Conservation (phyloP, 2,113 vertebrate genomes). For the Chloroceryle aenea region DNA sequence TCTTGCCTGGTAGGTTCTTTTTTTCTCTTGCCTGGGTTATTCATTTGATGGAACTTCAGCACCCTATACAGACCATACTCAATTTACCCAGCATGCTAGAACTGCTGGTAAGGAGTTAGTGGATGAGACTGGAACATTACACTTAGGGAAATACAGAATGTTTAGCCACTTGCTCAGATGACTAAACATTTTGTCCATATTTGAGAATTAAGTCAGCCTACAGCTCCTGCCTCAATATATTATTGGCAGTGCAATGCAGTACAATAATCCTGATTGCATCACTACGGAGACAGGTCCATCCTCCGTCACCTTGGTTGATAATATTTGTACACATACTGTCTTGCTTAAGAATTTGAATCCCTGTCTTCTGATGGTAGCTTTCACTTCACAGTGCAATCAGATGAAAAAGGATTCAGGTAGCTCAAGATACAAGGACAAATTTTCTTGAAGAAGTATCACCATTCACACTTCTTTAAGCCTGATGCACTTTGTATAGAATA, state of each 20-base stretch:
- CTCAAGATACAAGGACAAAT: not conserved
- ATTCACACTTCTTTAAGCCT: not conserved
- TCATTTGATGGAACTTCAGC: not conserved
- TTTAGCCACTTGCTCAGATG: not conserved
- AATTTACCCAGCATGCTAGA: not conserved
- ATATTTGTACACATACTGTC: not conserved
- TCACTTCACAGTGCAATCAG: not conserved
- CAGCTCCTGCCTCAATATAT: not conserved
- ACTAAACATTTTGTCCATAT: not conserved
- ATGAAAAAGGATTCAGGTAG: not conserved
- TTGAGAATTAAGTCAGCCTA: not conserved
- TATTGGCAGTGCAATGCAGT: not conserved
- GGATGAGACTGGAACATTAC: not conserved
- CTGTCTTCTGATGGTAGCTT: not conserved
- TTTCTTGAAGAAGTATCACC: not conserved
- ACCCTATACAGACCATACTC: not conserved
- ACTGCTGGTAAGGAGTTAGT: not conserved
- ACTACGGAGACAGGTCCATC: rapidly evolving
- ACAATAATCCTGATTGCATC: rapidly evolving
- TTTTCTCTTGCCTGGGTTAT: not conserved
- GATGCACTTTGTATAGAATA: not conserved
- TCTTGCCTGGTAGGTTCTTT: not conserved
- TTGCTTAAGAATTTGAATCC: not conserved
- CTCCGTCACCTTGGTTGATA: not conserved
- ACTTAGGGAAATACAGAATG: not conserved